A percentile compares a stretch with the other conserved stretches of the same genome.
phyloP scores from a whole-genome alignment of 2,113 vertebrate species.

The Pygoscelis adeliae region DNA sequence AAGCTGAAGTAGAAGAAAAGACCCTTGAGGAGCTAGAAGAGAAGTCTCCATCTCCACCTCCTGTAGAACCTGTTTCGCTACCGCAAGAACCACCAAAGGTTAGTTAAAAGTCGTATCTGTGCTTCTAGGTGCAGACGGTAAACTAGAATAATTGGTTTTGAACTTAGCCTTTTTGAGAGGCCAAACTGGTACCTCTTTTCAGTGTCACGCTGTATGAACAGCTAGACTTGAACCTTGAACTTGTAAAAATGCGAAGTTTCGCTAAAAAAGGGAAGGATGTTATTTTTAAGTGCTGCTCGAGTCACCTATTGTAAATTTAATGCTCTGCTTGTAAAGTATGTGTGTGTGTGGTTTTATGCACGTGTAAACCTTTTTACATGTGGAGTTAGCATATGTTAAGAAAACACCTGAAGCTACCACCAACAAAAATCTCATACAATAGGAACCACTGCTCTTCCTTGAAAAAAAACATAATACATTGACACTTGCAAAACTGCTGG shows the following conservation, averaged over 20 bases:
- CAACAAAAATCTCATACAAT: background rate
- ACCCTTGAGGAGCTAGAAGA: conserved; percentile 89
- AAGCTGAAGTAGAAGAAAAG: conserved; percentile 88
- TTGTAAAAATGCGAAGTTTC: background rate
- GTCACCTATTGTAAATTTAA: background rate
- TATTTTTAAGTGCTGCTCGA: background rate
- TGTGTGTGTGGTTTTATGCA: background rate
- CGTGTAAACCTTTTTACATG: background rate
- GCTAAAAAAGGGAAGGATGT: background rate
- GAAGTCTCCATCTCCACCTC: conserved; percentile 88
- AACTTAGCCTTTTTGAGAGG: background rate
- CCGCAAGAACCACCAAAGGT: conserved; percentile 93
- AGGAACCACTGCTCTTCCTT: background rate
- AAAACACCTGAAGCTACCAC: background rate
- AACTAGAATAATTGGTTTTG: background rate
- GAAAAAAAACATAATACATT: background rate
- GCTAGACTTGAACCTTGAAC: background rate
- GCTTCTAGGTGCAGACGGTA: background rate
- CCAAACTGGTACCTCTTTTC: background rate
- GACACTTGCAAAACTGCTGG: background rate
- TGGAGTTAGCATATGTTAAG: background rate
- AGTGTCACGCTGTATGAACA: background rate
- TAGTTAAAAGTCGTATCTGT: conserved; percentile 1
- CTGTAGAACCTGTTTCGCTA: conserved; percentile 86
- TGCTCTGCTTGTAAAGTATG: background rate